Conservation (phyloP, 1,140 invertebrate species). For the Drosophila albomicans region DNA sequence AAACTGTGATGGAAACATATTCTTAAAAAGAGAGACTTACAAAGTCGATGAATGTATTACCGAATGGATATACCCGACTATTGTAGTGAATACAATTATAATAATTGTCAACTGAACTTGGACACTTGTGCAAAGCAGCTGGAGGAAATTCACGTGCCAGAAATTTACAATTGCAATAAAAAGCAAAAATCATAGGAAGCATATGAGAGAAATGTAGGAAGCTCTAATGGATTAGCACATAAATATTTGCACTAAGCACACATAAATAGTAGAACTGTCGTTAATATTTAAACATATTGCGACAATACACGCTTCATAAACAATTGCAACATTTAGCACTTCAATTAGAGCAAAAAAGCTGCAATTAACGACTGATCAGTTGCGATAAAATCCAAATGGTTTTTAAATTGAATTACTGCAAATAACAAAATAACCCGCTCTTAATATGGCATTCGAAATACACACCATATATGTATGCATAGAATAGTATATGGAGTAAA, state of each 20-base stretch:
- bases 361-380: constrained; percentile 28
- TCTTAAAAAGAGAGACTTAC: neutral
- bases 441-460: constrained; percentile 8
- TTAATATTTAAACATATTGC: constrained; percentile 11
- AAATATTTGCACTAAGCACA: constrained; percentile 15
- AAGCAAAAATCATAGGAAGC: constrained; percentile 1
- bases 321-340: constrained; percentile 8
- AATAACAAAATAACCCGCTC: constrained; percentile 17
- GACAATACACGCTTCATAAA: constrained; percentile 12
- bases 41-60: neutral
- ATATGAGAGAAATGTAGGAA: constrained; percentile 19
- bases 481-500: constrained; percentile 5
- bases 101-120: neutral
- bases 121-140: constrained; percentile 49
- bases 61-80: neutral
- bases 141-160: constrained; percentile 24
- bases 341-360: constrained; percentile 35
- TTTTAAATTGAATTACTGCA: constrained; percentile 57
- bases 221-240: constrained; percentile 13
- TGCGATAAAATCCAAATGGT: constrained; percentile 53
- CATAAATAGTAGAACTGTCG: neutral
- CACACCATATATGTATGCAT: constrained; percentile 1
- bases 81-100: neutral
- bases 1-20: neutral
- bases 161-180: constrained; percentile 27